A percentile compares a stretch with the other conserved stretches of the same genome.
phyloP scores from a whole-genome alignment of 1,140 invertebrate genomes.

The Periplaneta americana region DNA sequence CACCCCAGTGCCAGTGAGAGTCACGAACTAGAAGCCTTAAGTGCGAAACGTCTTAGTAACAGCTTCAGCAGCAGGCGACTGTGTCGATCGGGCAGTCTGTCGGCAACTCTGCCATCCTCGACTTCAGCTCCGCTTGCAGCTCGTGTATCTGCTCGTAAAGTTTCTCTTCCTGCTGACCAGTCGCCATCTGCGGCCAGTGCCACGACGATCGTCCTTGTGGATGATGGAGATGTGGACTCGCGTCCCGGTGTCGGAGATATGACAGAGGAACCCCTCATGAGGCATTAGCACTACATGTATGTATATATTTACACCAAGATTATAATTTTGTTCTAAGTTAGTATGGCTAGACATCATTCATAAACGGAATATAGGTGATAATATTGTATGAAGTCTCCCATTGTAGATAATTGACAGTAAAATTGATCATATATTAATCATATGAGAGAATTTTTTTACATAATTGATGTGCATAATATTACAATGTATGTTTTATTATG shows the following conservation, averaged over 20 bases:
- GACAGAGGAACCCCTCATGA: conserved; percentile 10
- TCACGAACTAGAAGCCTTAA: conserved; percentile 34
- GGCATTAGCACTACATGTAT: conserved; percentile 2
- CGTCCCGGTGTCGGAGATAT: neutral
- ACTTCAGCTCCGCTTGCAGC: conserved; percentile 17
- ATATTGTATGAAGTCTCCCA: too few species aligned
- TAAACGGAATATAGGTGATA: too few species aligned
- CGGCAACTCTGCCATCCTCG: conserved; percentile 13
- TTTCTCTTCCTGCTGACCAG: conserved; percentile 30
- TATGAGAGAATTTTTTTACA: too few species aligned
- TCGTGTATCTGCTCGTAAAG: conserved; percentile 20
- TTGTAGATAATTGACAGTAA: too few species aligned
- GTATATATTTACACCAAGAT: too few species aligned
- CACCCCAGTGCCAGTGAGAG: conserved; percentile 27
- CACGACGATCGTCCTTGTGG: conserved; percentile 37
- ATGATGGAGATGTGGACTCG: conserved; percentile 26
- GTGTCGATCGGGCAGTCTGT: conserved; percentile 9
- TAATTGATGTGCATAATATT: too few species aligned
- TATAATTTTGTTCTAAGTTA: too few species aligned
- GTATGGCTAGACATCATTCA: too few species aligned
- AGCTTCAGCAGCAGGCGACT: neutral
- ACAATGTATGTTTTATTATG: too few species aligned
- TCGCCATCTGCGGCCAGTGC: conserved; percentile 37
- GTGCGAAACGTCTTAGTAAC: conserved; percentile 17
- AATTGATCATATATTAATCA: too few species aligned